Evolutionary conservation across 2,888 invertebrate genomes (phyloP).

Genomic region (Idaea straminata): DNA sequence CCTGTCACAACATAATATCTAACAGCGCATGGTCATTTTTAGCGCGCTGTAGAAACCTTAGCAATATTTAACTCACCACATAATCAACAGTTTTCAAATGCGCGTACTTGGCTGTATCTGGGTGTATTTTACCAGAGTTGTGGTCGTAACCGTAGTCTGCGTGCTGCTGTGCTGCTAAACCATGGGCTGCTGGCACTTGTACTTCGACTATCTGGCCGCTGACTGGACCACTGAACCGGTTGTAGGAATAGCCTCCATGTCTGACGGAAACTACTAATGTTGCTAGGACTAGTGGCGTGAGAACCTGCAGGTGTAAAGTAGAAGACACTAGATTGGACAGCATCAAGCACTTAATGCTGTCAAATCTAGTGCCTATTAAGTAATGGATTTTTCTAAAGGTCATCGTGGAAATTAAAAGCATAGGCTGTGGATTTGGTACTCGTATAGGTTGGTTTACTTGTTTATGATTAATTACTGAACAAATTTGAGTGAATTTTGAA

Average conservation of each 20-base stretch:
- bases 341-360: too few relatives aligned
- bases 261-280: slow-evolving; percentile 47
- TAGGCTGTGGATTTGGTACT: too few relatives aligned
- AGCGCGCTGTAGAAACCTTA: too few relatives aligned
- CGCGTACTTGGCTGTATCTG: slow-evolving; percentile 72
- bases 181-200: slow-evolving; percentile 71
- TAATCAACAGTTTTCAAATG: slow-evolving; percentile 83
- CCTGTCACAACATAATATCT: too few relatives aligned
- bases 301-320: slow-evolving; percentile 36
- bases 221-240: slow-evolving; percentile 87
- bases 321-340: not conserved
- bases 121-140: slow-evolving; percentile 65
- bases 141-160: slow-evolving; percentile 76
- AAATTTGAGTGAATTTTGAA: too few relatives aligned
- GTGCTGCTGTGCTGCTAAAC: slow-evolving; percentile 67
- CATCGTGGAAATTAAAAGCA: too few relatives aligned
- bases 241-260: slow-evolving; percentile 84
- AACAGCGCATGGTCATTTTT: too few relatives aligned
- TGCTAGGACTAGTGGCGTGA: slow-evolving; percentile 46
- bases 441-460: too few relatives aligned
- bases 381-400: too few relatives aligned
- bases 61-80: slow-evolving; percentile 67
- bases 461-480: too few relatives aligned
- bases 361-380: too few relatives aligned
- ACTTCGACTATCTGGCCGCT: slow-evolving; percentile 83